Base-by-base conservation (phyloP, 2,888 invertebrate species). In the Endotricha flammealis region DNA sequence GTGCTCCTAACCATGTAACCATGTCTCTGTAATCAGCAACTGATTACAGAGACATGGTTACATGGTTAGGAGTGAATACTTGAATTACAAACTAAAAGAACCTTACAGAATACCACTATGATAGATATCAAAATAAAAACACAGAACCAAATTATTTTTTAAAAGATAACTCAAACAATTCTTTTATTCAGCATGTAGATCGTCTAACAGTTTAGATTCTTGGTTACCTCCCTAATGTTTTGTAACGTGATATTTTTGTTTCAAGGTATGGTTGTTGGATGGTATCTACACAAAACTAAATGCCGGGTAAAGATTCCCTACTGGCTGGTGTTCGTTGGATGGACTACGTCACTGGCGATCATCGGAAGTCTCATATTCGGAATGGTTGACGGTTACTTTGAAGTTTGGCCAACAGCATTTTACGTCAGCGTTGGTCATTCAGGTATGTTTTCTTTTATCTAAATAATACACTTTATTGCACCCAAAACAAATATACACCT, bases 391-490 rank as follows among this genome's bases (percentile, higher is more conserved):
- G 90, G 91, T 12, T 90, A 90, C 60, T 80, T 93, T 33, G 88
- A 89, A 42, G 79, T 90, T 4, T 88, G 91, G 62, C 87, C 88
- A 3, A 92, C 92, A 2, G 92, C 92, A 1, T 89, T 93, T 66
- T 95, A 95, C 73, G 92, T 93, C 62, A 92, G 92, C 53, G 68
- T 92, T 20, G 92, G 91, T 10, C 92, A 92, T 53, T 90, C 91
- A 45, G 91, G 89, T 88, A 68, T 6, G 20, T 16, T 4, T 4
- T 16, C n/a, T n/a, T n/a, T n/a, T n/a, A n/a, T n/a, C n/a, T n/a
- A n/a, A n/a, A n/a, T n/a, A 66, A 48, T 35, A 1, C 5, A n/a
- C 3, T 2, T 16, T 23, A 12, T 22, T 23, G 11, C n/a, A 12
- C 10, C n/a, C n/a, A n/a, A n/a, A n/a, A n/a, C n/a, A n/a, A n/a